Evolutionary conservation across 2,888 invertebrate species (phyloP), one percentile per base, ranked within the genome.

Genomic region (Drosophila kuntzei): DNA sequence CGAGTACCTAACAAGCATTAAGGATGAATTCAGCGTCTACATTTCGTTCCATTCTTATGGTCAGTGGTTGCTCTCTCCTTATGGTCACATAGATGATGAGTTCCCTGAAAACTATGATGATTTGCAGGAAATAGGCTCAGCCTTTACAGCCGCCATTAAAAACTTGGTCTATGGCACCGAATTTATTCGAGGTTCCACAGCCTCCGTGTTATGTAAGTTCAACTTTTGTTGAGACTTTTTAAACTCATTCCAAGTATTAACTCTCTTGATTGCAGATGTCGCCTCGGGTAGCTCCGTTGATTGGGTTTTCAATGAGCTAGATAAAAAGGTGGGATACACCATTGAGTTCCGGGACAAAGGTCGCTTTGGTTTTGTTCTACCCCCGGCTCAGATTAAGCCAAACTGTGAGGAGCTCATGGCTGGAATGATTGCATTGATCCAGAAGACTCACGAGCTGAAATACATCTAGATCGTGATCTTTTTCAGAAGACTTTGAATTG

Each of bases 281-380:
- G 92, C 92, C n/a, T 92, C 92, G 4, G 93, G 93, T 4, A 79
- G 90, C 12, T 91, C 91, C 1, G 90, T 92, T 11, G 94, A 95
- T 85, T 95, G 94, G 93, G 94, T 93, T 0, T 93, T 93, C 68
- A 94, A 93, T 11, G 90, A 85, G 0, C 90, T 93, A 9, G 92
- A 92, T 3, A 91, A 94, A 9, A 93, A 93, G 36, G 91, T 94
- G 32, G 91, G 93, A 12, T 94, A 92, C 81, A 94, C 94, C 0
- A 93, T 94, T 55, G 95, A 95, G 82, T 92, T 95, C 1, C 93
- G 96, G 3, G 97, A 97, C 86, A 93, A 92, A 2, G 96, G 96
- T 0, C 87, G 91, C 0, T 94, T 93, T 83, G 96, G 96, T 0
- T 95, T 96, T 86, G 90, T 95, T 0, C 92, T 97, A 0, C 96